Percentiles rank a stretch among this genome's conserved stretches.
These are phyloP conservation scores for Watsonalla binaria DNA, from an alignment of 2,888 invertebrate species.

Conservation along the genomic window DNA sequence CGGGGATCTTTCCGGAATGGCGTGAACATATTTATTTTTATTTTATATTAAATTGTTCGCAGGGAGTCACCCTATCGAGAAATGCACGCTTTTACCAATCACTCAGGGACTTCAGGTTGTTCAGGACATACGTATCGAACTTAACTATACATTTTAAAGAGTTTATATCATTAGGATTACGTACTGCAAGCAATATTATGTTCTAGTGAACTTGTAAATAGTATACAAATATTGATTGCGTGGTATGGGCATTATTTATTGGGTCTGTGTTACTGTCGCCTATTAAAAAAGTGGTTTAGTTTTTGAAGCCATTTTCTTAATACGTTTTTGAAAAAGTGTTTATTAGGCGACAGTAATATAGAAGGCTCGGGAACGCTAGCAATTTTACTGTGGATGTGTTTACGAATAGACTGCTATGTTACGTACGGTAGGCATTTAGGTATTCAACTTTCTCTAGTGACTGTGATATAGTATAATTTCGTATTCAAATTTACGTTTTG, in stretches of 20 bases:
- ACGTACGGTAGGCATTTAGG: constrained; percentile 51
- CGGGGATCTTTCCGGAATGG: no score
- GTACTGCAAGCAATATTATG: constrained; percentile 67
- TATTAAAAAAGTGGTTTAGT: constrained; percentile 7
- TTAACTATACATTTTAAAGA: constrained; percentile 50
- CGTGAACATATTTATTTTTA: no score
- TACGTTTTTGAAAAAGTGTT: constrained; percentile 7
- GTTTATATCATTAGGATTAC: constrained; percentile 68
- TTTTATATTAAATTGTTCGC: constrained; percentile 25
- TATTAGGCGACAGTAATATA: constrained; percentile 34
- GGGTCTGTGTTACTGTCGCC: constrained; percentile 38
- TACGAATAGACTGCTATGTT: constrained; percentile 65
- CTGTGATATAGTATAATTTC: constrained; percentile 78
- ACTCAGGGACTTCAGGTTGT: constrained; percentile 70
- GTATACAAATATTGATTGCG: constrained; percentile 52
- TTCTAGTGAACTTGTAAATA: constrained; percentile 54
- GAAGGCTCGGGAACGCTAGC: constrained; percentile 38
- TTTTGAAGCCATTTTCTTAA: constrained; percentile 7
- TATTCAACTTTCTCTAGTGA: constrained; percentile 72
- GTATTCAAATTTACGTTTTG: constrained; percentile 59
- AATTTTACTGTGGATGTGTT: constrained; percentile 57
- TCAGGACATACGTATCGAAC: constrained; percentile 68
- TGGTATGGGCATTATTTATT: constrained; percentile 34
- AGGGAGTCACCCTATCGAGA: constrained; percentile 70
- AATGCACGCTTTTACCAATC: constrained; percentile 61